Conservation (phyloP, 2,888 invertebrate species). For the Mesochorus sp. region DNA sequence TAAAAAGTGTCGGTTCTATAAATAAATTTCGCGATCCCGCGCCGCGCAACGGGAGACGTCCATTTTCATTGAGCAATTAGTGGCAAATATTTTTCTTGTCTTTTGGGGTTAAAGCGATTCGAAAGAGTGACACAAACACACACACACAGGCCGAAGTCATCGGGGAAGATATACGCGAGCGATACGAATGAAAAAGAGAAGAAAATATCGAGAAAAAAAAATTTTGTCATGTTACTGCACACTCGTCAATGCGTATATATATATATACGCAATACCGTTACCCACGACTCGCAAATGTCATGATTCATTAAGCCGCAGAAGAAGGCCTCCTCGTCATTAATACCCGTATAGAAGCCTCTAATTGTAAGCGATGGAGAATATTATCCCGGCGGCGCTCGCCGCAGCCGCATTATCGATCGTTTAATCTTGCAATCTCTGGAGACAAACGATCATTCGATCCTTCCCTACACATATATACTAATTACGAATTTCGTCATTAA, state of each 20-base stretch:
- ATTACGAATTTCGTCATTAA: neutral
- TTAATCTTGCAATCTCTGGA: slow-evolving; percentile 31
- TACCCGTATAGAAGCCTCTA: slow-evolving; percentile 46
- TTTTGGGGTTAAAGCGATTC: slow-evolving; percentile 2
- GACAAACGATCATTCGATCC: no score
- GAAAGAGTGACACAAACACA: slow-evolving; percentile 9
- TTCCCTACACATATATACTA: no score
- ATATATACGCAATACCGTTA: slow-evolving; percentile 49
- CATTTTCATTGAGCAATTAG: slow-evolving; percentile 48
- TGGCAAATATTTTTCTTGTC: slow-evolving; percentile 1
- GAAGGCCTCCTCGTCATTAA: slow-evolving; percentile 25
- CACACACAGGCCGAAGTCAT: slow-evolving; percentile 46
- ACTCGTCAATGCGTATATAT: no score
- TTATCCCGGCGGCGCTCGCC: no score
- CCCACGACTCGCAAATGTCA: slow-evolving; percentile 60
- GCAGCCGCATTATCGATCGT: slow-evolving; percentile 55
- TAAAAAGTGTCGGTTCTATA: neutral
- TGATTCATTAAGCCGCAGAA: slow-evolving; percentile 59
- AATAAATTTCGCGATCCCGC: slow-evolving; percentile 29
- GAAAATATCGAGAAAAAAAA: neutral
- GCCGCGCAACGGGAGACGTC: slow-evolving; percentile 19
- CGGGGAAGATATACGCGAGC: slow-evolving; percentile 36
- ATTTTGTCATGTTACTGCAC: no score
- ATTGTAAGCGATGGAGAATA: no score
- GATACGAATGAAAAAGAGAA: slow-evolving; percentile 33